Evolutionary conservation across 2,888 invertebrate species (phyloP), one percentile per base, ranked within the genome.

Genomic region (Liopterus haemorrhoidalis): DNA sequence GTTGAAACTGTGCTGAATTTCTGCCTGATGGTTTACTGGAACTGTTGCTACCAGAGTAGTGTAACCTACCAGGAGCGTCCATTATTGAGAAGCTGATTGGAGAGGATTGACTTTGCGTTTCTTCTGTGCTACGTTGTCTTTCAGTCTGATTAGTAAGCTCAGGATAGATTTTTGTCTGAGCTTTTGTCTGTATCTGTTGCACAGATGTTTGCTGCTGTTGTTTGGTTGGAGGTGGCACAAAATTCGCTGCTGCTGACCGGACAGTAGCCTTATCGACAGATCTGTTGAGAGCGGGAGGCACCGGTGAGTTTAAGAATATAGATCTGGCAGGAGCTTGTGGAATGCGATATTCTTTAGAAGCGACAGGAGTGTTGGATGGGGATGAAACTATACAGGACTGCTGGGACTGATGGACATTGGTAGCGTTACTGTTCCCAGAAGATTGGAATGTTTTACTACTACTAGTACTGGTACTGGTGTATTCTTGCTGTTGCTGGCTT

Each of bases 61-160:
- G 79, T 40, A 82, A 65, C 54, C 78, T 70, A 12, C 80, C 76
- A 9, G 77, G 77, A 5, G 78, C 75, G 66, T 84, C 84, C 76
- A 84, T 81, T 53, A 82, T 79, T 1, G 83, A 82, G 66, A 82
- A 85, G 66, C 84, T 83, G 54, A 84, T 82, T 5, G 84, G 83
- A 11, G 83, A 82, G 11, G 81, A 82, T 57, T 82, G 70, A 69
- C 64, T 74, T 67, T 69, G 60, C 65, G 74, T 74, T 68, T 79
- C 74, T 56, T 75, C 72, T 9, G 57, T 54, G 39, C 57, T 58
- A 22, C 47, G 57, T 24, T 55, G 39, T 25, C 54, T 54, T 18
- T 49, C 46, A 32, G 45, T 52, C 48, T 64, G 58, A 39, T 53
- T 64, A 5, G 55, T 56, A 54, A 83, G 58, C 59, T 85, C 85